Evolutionary conservation across 1,140 invertebrate species (phyloP), one percentile per base, ranked within the genome.

Genomic region (Berghia stephanieae): DNA sequence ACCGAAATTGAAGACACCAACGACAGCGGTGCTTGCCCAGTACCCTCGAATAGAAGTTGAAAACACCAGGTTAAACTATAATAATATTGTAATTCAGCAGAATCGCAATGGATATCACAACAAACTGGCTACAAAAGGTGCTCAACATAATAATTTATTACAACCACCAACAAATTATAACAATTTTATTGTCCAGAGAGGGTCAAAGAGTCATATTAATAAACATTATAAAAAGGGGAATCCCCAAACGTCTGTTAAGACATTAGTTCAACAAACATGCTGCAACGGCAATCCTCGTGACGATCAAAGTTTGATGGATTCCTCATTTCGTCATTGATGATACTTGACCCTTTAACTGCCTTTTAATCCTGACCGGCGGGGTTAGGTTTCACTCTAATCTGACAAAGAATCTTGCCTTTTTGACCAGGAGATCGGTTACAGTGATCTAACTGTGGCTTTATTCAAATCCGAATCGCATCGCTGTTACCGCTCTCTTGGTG

Each of bases 231-330:
- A n/a, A n/a, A n/a, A n/a, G n/a, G n/a, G n/a, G n/a, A n/a, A n/a
- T n/a, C n/a, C n/a, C n/a, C n/a, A n/a, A n/a, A n/a, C n/a, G n/a
- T n/a, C n/a, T 38, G 75, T 78, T 16, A 68, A 46, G 40, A 78
- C 40, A 36, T 69, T 79, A n/a, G 78, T 78, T 46, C 80, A 79
- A 43, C 79, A 79, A 44, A 76, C 73, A 8, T 80, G 79, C 34
- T 80, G 77, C 43, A 72, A 78, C 52, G 69, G 43, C 52, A 36
- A 44, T 46, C 21, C 63, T 10, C 73, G 69, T 31, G 75, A 77
- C 8, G 75, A 79, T 27, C 78, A 79, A 38, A 81, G 78, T 75
- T 60, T 79, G 60, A 77, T 79, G 8, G 79, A 80, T 21, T 80
- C 79, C n/a, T n/a, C n/a, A n/a, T n/a, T n/a, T n/a, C n/a, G n/a